phyloP scores from a whole-genome alignment of 2,113 vertebrate species.

The Prietella phreatophila region DNA sequence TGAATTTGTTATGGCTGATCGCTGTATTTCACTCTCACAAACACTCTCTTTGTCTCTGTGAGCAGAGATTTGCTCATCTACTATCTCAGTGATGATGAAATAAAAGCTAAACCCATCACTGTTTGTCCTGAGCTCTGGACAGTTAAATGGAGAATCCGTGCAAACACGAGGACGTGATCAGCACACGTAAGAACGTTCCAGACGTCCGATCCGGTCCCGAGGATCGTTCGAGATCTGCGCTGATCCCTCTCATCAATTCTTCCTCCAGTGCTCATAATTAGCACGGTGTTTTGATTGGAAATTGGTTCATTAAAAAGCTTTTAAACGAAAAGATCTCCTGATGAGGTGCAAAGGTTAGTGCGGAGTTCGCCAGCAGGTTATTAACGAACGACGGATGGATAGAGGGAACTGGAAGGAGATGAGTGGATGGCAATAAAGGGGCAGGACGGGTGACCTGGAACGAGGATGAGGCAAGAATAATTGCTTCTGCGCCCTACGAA shows the following conservation, averaged over 20 bases:
- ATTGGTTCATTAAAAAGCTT: slow-evolving; percentile 74
- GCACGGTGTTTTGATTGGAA: slow-evolving; percentile 72
- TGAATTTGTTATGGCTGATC: no score
- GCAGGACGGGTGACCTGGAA: slow-evolving; percentile 18
- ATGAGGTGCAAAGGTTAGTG: slow-evolving; percentile 57
- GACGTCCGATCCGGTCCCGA: not conserved
- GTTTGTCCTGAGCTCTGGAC: not conserved
- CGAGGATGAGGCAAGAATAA: slow-evolving; percentile 7
- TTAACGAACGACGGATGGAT: not conserved
- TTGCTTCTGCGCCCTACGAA: slow-evolving; percentile 1
- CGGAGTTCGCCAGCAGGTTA: slow-evolving; percentile 7
- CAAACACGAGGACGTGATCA: not conserved
- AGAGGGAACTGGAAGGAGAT: not conserved
- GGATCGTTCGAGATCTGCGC: slow-evolving; percentile 49
- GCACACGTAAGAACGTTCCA: not conserved
- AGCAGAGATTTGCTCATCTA: not conserved
- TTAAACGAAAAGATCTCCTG: slow-evolving; percentile 73
- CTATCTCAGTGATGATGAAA: not conserved
- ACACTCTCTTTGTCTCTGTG: not conserved
- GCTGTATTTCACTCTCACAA: not conserved
- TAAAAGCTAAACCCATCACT: not conserved
- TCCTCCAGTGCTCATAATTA: slow-evolving; percentile 71
- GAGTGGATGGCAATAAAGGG: not conserved
- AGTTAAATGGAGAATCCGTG: not conserved
- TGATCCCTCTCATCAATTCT: slow-evolving; percentile 69